Base-by-base conservation (phyloP, 2,888 invertebrate species). In the Dioctria linearis region DNA sequence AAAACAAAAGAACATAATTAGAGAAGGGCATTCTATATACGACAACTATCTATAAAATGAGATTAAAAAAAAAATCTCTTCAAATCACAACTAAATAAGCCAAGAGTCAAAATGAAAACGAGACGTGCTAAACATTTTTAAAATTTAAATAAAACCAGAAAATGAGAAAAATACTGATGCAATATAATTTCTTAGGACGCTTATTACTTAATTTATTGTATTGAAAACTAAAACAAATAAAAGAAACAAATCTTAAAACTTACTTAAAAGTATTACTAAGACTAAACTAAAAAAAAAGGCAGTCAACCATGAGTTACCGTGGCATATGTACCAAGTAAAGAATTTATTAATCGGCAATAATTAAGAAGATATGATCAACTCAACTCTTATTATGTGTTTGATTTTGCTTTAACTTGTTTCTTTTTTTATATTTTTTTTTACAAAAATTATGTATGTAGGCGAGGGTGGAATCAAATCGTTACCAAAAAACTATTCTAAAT, bases 171-270 rank as follows among this genome's bases (percentile, higher is more conserved):
- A 73, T 57, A 73, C 59, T 57, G 59, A 73, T 73, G 57, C 73
- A 57, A 59, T 8, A 73, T 76, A 76, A 76, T 76, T 76, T 76
- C 76, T 76, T 63, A 76, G 76, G n/a, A 76, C 39, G 76, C 76
- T 76, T 76, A 76, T 76, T 76, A 76, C n/a, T 76, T 63, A 76
- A 63, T 76, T 76, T 76, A 76, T 76, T 76, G 59, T 76, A 76
- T 59, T 76, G 76, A 76, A 39, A 63, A 76, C 76, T 63, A 76
- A 1, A 25, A 76, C 46, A 49, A 76, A 76, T 63, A 76, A 61
- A 61, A 25, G 25, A 25, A 25, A 25, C 25, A 25, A 25, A n/a
- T 37, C 76, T 76, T 76, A 43, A 76, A 76, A 61, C 61, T 73
- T 73, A 73, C 57, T 25, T 73, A 76, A 76, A 76, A 76, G 76